phyloP scores from a whole-genome alignment of 2,113 vertebrate species.

The Phylloscopus whistleri region DNA sequence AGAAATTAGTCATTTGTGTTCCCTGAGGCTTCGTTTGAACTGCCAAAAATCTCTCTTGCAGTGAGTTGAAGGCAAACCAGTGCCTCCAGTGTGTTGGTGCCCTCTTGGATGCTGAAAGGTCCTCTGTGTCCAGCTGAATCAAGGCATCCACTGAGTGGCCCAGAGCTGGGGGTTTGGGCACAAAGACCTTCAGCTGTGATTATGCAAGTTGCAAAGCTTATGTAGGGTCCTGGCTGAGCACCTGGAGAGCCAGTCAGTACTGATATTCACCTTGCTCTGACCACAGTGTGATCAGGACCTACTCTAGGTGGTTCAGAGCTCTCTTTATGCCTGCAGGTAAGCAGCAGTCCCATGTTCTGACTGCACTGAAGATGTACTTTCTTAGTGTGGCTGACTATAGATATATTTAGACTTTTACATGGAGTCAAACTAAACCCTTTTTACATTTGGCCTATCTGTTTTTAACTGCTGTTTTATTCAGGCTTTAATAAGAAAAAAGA shows the following conservation, averaged over 20 bases:
- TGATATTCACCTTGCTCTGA: neutral
- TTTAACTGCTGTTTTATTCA: neutral
- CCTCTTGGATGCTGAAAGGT: neutral
- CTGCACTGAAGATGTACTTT: neutral
- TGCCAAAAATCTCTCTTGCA: neutral
- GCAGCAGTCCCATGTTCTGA: neutral
- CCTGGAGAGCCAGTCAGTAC: neutral
- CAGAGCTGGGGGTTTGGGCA: neutral
- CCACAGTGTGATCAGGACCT: neutral
- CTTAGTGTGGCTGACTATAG: neutral
- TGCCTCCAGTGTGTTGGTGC: neutral
- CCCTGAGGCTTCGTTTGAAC: neutral
- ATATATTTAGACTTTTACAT: neutral
- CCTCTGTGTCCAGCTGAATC: neutral
- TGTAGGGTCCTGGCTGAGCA: neutral
- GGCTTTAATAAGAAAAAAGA: neutral
- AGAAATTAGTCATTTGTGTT: neutral
- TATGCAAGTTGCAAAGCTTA: neutral
- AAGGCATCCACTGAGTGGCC: fast-evolving
- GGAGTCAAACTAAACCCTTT: neutral
- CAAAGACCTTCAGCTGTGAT: neutral
- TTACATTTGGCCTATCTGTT: neutral
- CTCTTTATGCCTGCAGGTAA: neutral
- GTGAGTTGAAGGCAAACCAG: neutral
- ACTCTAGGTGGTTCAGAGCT: fast-evolving